Evolutionary conservation across 2,113 vertebrate genomes (phyloP), one percentile per base, ranked within the genome.

Genomic region (Oenanthe melanoleuca): DNA sequence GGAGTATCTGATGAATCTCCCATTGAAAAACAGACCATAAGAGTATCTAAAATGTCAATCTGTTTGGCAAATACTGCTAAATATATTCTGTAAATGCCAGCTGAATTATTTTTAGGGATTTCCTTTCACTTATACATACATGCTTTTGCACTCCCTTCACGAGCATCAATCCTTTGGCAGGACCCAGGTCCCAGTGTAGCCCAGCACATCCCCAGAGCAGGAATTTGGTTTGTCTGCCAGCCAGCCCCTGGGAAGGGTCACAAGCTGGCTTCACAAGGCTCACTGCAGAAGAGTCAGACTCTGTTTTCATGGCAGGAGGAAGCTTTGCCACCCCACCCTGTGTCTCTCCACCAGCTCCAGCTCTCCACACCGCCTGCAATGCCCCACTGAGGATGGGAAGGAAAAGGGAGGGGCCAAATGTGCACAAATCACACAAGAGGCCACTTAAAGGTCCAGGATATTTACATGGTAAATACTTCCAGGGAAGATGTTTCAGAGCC

Each of bases 211-310:
- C 57, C 37, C 22, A 38, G 12, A 65, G 22, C 28, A 75, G 61
- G 25, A 17, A 53, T 12, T 74, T 1, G 2, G 8, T 40, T 29
- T 70, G 17, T 63, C 25, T 55, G 15, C 14, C 49, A 74, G 9
- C 22, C 70, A 45, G 22, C 37, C 14, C 28, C 28, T 2, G 5
- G 11, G 9, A 1, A 24, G 5, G 8, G 18, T 52, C 50, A 12
- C 38, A 11, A 1, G 16, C 23, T n/a, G 55, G 6, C 11, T 44
- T 70, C 45, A 5, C 3, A 1, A 0, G 2, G 22, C 24, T 24
- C 17, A 4, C 12, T 65, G 22, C 22, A 53, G 22, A 65, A 0
- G 4, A n/a, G 28, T 9, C 37, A 8, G 12, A 12, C 38, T 16
- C 22, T 45, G 19, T 25, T 56, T 44, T 17, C 16, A 6, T 5